Evolutionary conservation across 2,797 vertebrate species (phyloP), one percentile per base, ranked within the genome.

Genomic region (Danio kyathit): DNA sequence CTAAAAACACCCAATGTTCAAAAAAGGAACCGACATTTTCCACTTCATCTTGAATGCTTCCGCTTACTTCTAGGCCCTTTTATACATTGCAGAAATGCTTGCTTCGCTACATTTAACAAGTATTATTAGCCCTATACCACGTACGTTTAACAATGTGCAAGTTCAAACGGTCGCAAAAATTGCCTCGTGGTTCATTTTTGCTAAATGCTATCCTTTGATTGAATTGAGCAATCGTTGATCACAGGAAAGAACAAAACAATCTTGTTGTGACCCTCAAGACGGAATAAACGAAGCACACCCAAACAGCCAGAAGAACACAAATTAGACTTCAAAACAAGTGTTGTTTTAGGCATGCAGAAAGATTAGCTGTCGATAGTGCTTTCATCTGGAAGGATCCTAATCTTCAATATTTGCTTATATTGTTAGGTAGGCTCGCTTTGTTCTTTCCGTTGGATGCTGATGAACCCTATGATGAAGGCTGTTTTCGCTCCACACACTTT

Each of bases 401-500:
- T 56, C 6, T 11, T 56, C 69, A 19, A 43, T 43, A 56, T 71
- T 56, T 41, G 51, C 51, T 43, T 40, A 9, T 7, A 1, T 1
- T 51, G 14, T 16, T 59, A 29, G 17, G 41, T 14, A 48, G 46
- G 54, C 13, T 0, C 3, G 9, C 8, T 41, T 48, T 75, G 10
- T 75, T 63, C 46, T 52, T 51, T 63, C 40, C 2, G 4, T 51
- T 21, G 17, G 44, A 61, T n/a, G 21, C 44, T 5, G 51, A 17
- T 8, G 7, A 17, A 49, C 40, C 41, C 29, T 17, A 13, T 1
- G 14, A 29, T 14, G 59, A 21, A 44, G 16, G 46, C 29, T 13
- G 61, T 29, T 52, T 61, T 54, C 19, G 7, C n/a, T 75, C 29
- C 74, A 46, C 19, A 11, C 43, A 10, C 44, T 74, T 74, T 63